Evolutionary conservation across 1,140 invertebrate genomes (phyloP), one percentile per base, ranked within the genome.

Genomic region (Bursaphelenchus mucronatus): DNA sequence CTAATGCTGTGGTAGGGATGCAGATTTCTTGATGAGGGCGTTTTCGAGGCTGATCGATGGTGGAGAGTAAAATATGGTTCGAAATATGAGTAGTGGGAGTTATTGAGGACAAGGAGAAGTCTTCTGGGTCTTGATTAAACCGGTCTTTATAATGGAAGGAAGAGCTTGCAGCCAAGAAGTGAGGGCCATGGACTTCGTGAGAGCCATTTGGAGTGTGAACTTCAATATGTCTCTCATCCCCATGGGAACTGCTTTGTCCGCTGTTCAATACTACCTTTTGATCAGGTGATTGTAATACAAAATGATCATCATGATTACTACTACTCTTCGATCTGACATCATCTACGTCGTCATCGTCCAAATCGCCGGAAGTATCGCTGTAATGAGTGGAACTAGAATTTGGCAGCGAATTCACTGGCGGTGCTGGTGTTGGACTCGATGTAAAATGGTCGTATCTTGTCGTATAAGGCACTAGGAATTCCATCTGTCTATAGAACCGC

Each of bases 401-500:
- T 46, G n/a, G 19, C 53, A 15, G 53, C n/a, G 13, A n/a, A 30
- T 55, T 21, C 19, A 15, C 17, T 17, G 54, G 49, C 49, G 15
- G 15, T 30, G 30, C 49, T 30, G 49, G 15, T 50, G 49, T 17
- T 50, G 49, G 15, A 17, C 49, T 15, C 1, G 15, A 50, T 50
- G 49, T 15, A 50, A 50, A 17, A 50, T 30, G 49, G 49, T 30
- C 15, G 19, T 30, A 30, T 15, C 49, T 50, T 15, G 49, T 50
- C 30, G 30, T 30, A 30, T 30, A 30, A 30, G 30, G 49, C 49
- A 30, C 19, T 15, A 50, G 49, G 49, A 50, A 50, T 5, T 50
- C 49, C 49, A 50, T 15, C 19, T 50, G 49, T 15, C 49, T 15
- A 30, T 50, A 56, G 5, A 56, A 56, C 1, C 54, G 54, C 54